Evolutionary conservation across 2,797 vertebrate genomes (phyloP).

Genomic region (Manis pentadactyla): DNA sequence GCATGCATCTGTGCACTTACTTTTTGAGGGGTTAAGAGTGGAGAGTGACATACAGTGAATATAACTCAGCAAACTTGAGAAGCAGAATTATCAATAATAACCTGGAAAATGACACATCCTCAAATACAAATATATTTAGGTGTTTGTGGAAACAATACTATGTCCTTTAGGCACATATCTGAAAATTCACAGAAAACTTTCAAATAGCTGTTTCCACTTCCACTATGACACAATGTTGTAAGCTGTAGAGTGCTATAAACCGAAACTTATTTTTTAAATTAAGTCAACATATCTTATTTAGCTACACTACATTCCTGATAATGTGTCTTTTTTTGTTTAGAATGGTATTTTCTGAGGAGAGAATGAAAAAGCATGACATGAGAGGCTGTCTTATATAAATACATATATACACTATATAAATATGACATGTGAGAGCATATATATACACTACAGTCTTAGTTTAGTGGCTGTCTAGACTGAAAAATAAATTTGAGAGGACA

Average conservation of each 20-base stretch:
- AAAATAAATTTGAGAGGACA: neutral
- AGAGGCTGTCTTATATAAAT: neutral
- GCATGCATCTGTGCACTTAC: neutral
- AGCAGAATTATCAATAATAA: neutral
- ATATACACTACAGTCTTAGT: neutral
- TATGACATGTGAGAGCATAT: neutral
- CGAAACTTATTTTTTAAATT: neutral
- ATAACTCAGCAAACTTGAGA: neutral
- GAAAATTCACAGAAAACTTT: conserved; percentile 44
- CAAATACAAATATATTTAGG: conserved; percentile 10
- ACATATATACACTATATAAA: neutral
- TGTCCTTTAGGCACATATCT: neutral
- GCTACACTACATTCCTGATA: neutral
- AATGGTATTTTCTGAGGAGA: neutral
- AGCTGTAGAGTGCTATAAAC: neutral
- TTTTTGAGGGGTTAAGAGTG: neutral
- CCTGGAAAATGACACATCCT: neutral
- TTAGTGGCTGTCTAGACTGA: neutral
- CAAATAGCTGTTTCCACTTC: neutral
- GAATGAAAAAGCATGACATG: neutral
- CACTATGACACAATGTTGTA: conserved; percentile 10
- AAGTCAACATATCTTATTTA: neutral
- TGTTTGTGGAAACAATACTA: conserved; percentile 24
- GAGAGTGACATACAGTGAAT: neutral
- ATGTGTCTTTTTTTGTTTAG: conserved; percentile 6